phyloP scores from a whole-genome alignment of 2,797 vertebrate genomes.

The Rhabdomys pumilio region DNA sequence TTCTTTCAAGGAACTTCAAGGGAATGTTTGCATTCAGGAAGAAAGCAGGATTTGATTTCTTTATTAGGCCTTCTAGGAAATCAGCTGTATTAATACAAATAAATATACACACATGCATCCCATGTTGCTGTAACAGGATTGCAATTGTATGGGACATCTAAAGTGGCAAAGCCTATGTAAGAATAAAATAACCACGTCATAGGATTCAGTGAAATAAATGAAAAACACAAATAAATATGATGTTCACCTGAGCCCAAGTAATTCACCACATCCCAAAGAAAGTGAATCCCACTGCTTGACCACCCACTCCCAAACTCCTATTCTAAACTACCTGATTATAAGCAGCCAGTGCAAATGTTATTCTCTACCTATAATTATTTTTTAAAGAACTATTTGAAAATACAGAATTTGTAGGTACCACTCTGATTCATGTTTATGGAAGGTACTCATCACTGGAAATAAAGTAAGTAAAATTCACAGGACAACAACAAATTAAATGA shows the following conservation, averaged over 20 bases:
- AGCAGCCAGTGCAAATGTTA: background rate
- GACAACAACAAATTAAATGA: background rate
- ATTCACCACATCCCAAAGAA: background rate
- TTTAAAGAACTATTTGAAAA: slow-evolving; percentile 13
- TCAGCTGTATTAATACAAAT: background rate
- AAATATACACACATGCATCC: background rate
- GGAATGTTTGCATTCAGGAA: background rate
- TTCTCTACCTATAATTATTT: background rate
- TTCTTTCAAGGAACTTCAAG: background rate
- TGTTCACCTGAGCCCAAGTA: background rate
- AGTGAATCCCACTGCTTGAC: background rate
- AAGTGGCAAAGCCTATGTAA: background rate
- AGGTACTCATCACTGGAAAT: background rate
- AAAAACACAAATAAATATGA: background rate
- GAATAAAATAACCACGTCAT: background rate
- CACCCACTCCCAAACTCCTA: background rate
- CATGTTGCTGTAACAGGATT: background rate
- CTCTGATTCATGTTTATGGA: background rate
- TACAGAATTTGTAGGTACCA: background rate
- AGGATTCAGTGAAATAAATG: background rate
- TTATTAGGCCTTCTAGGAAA: background rate
- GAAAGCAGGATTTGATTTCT: background rate
- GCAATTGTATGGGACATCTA: background rate
- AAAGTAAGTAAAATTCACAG: background rate
- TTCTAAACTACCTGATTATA: background rate